Evolutionary conservation across 2,888 invertebrate genomes (phyloP).

Genomic region (Aphidoletes aphidimyza): DNA sequence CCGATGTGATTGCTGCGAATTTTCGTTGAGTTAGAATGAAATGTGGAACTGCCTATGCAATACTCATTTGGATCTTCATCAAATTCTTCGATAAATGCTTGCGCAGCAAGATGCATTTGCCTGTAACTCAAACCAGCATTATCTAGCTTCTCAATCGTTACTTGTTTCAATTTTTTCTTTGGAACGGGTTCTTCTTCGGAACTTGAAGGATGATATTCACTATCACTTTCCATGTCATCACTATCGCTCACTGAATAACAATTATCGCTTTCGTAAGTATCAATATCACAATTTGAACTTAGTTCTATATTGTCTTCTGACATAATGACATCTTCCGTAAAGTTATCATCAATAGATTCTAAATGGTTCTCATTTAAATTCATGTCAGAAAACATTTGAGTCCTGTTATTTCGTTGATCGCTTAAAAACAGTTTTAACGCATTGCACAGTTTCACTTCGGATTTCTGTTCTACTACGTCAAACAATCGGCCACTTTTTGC

Average conservation of each 20-base stretch:
- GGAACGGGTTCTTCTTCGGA: background rate
- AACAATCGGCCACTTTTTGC: too few relatives aligned
- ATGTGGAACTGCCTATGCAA: background rate
- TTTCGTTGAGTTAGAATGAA: background rate
- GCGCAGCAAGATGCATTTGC: background rate
- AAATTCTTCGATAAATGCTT: slow-evolving; percentile 8
- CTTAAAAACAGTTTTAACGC: background rate
- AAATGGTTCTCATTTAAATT: background rate
- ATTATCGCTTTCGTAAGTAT: background rate
- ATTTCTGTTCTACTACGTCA: too few relatives aligned
- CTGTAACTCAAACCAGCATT: background rate
- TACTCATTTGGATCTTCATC: background rate
- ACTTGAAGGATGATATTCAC: background rate
- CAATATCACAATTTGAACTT: background rate
- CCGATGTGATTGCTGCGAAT: background rate
- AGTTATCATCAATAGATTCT: background rate
- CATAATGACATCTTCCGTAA: background rate
- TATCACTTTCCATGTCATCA: too few relatives aligned
- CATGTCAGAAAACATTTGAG: background rate
- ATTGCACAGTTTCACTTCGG: background rate
- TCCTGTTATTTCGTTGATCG: background rate
- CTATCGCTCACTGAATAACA: background rate
- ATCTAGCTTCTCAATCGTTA: background rate
- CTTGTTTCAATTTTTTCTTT: background rate
- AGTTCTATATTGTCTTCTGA: too few relatives aligned